A percentile compares a stretch with the other conserved stretches of the same genome.
Evolutionary conservation across 2,113 vertebrate genomes (phyloP).

Genomic region (Microtus ochrogaster): DNA sequence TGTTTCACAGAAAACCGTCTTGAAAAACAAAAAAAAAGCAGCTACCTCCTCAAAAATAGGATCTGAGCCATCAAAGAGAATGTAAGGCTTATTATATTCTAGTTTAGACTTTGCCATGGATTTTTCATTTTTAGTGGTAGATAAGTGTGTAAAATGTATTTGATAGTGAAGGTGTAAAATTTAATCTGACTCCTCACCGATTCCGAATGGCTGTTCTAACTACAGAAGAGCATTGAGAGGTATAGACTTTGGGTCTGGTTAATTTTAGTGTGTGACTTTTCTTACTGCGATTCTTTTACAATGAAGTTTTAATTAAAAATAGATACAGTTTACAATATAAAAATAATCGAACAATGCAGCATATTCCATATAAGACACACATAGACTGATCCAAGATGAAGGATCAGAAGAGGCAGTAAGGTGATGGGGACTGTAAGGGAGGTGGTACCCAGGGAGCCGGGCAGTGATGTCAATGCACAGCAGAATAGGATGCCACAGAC

Average conservation of each 20-base stretch:
- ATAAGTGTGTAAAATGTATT: neutral
- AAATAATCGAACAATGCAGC: neutral
- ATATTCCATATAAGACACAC: neutral
- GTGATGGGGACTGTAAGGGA: neutral
- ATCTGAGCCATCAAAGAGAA: neutral
- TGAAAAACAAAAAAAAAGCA: neutral
- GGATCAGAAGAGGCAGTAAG: rapidly evolving
- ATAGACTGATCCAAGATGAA: rapidly evolving
- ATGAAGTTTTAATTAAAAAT: neutral
- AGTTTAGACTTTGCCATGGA: neutral
- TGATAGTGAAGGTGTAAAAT: neutral
- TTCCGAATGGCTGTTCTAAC: neutral
- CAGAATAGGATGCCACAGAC: neutral
- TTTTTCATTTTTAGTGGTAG: neutral
- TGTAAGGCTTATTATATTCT: neutral
- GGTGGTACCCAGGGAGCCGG: rapidly evolving
- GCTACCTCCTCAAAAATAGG: neutral
- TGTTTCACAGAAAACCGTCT: neutral
- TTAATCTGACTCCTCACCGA: neutral
- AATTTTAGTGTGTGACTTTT: neutral
- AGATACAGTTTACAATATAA: neutral
- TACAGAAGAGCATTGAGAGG: neutral
- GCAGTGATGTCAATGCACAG: rapidly evolving
- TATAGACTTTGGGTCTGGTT: neutral
- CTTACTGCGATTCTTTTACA: neutral